Percentiles rank a stretch among this genome's conserved stretches.
Evolutionary conservation across 2,888 invertebrate genomes (phyloP).

Genomic region (Phorcus lineatus): DNA sequence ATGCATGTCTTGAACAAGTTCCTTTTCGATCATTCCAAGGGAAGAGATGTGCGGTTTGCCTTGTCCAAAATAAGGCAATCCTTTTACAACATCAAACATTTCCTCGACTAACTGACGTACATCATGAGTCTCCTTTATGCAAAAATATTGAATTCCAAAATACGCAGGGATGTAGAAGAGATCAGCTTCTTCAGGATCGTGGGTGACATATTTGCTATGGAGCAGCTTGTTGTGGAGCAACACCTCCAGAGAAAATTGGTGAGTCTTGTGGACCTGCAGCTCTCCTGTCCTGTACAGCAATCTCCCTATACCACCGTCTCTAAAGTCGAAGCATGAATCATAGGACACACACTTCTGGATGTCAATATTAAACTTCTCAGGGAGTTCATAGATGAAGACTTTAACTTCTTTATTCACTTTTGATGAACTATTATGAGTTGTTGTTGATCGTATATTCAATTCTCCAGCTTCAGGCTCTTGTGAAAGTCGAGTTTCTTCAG

Average conservation of each 20-base stretch:
- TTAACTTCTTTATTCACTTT: neutral
- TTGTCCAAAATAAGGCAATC: conserved; percentile 3
- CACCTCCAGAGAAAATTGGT: conserved; percentile 58
- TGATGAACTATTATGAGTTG: too few relatives aligned
- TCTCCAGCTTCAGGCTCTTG: too few relatives aligned
- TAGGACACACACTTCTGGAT: conserved; percentile 4
- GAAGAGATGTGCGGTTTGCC: conserved; percentile 38
- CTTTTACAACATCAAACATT: neutral
- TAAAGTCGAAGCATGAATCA: conserved; percentile 16
- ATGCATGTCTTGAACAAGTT: conserved; percentile 26
- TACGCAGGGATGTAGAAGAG: conserved; percentile 61
- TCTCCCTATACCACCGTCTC: conserved; percentile 24
- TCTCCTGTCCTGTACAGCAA: conserved; percentile 18
- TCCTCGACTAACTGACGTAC: neutral
- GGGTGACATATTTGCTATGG: conserved; percentile 50
- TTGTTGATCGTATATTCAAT: too few relatives aligned
- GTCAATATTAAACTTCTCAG: conserved; percentile 25
- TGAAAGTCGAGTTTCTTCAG: too few relatives aligned
- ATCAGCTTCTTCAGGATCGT: conserved; percentile 49
- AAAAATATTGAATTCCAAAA: conserved; percentile 42
- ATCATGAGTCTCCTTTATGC: neutral
- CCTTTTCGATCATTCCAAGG: conserved; percentile 28
- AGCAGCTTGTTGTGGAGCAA: conserved; percentile 56
- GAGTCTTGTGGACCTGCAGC: conserved; percentile 42
- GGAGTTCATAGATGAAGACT: conserved; percentile 29